A percentile compares a stretch with the other conserved stretches of the same genome.
Conservation (phyloP, 2,113 vertebrate species). For the Ardeotis arabs region DNA sequence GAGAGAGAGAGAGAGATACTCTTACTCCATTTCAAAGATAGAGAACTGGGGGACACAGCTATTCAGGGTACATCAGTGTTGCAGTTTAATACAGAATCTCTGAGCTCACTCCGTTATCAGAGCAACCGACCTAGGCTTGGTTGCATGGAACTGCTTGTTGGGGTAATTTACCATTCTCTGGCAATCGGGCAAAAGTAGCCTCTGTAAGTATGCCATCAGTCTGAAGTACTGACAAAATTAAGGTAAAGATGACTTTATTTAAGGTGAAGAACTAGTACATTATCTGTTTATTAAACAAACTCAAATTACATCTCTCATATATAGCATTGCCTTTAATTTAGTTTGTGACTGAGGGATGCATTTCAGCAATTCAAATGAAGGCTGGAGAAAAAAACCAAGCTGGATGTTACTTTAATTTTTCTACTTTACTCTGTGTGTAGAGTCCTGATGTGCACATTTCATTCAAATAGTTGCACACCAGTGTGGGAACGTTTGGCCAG, state of each 20-base stretch:
- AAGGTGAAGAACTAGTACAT: background rate
- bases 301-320: background rate
- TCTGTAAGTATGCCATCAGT: background rate
- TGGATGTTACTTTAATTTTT: background rate
- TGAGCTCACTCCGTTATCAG: background rate
- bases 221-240: background rate
- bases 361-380: background rate
- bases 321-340: background rate
- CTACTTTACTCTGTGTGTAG: background rate
- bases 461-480: background rate
- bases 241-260: background rate
- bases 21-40: background rate
- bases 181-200: background rate
- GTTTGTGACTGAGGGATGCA: background rate
- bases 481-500: constrained; percentile 8
- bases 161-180: background rate
- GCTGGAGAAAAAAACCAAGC: background rate
- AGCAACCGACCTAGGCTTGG: background rate
- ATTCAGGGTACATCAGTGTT: background rate
- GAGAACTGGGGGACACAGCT: background rate
- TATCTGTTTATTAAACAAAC: background rate
- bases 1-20: background rate
- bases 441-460: background rate
- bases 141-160: background rate
- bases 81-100: background rate